Base-by-base conservation (phyloP, 2,113 vertebrate genomes). In the Chaetodon trifascialis region DNA sequence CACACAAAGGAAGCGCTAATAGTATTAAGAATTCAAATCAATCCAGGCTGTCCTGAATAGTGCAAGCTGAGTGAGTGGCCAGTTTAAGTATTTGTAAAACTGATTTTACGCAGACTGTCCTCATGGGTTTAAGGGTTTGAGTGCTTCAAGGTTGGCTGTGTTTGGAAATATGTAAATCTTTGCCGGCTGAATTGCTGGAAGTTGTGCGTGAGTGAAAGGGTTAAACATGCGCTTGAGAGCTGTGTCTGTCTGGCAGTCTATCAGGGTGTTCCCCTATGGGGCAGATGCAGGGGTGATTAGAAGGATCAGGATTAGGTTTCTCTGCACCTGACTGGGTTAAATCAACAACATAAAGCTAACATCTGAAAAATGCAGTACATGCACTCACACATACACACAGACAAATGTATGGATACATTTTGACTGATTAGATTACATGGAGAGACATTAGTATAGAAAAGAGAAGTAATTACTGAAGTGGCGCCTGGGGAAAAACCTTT, bases 291-390 rank as follows among this genome's bases (percentile, higher is more conserved):
- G 11, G 84, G 68, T 68, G 79, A 86, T 82, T 85, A 81, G 68
- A 52, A 82, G 89, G 81, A 84, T 80, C 55, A 73, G 83, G 79
- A 75, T 89, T 73, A 73, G 62, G 76, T 90, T 92, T 89, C 87
- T 68, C 42, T 70, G 30, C 82, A 73, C 75, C 75, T 89, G 79
- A 86, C 47, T 8, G 42, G 51, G 79, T 90, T 76, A 82, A 62
- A 69, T 75, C 73, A 89, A 81, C 87, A 83, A 62, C 65, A 69
- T 21, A 54, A 86, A 87, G 68, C 65, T 46, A 79, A 51, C 60
- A 84, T 77, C 44, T 36, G 36, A 85, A 80, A 86, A 83, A 79
- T 80, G 49, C 44, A 76, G 36, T 19, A 78, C 30, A 38, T 38
- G 34, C 40, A 49, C 72, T 51, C 19, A 52, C 42, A 73, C 4